phyloP scores from a whole-genome alignment of 2,113 vertebrate species.

The Origma solitaria region DNA sequence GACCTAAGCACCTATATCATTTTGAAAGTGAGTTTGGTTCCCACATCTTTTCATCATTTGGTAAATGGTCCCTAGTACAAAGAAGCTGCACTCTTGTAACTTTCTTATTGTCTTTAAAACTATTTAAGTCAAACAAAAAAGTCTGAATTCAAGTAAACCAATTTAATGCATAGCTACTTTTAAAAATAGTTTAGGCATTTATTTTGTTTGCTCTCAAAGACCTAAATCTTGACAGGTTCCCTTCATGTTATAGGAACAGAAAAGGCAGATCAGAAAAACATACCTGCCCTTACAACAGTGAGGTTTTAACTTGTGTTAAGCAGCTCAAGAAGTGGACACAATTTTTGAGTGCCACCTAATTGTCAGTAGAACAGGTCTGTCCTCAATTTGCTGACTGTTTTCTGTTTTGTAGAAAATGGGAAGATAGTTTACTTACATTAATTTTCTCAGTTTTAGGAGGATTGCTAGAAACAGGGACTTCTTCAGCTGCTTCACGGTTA shows the following conservation, averaged over 20 bases:
- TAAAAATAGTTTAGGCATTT: neutral
- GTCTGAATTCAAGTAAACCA: neutral
- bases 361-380: neutral
- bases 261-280: neutral
- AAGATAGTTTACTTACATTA: slow-evolving; percentile 61
- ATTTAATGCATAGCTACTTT: neutral
- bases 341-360: neutral
- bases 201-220: neutral
- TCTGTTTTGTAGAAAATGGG: neutral
- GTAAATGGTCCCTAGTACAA: neutral
- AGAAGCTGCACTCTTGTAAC: neutral
- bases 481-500: slow-evolving; percentile 75
- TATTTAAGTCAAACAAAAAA: neutral
- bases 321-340: neutral
- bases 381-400: neutral
- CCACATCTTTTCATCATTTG: neutral
- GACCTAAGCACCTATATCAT: neutral
- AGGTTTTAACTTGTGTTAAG: neutral
- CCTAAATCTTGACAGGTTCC: neutral
- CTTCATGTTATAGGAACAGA: neutral
- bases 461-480: neutral
- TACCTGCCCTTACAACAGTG: rapidly evolving
- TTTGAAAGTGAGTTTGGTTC: neutral
- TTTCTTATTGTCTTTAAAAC: neutral
- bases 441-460: slow-evolving; percentile 47